Base-by-base conservation (phyloP, 2,113 vertebrate genomes). In the Lethenteron reissneri region DNA sequence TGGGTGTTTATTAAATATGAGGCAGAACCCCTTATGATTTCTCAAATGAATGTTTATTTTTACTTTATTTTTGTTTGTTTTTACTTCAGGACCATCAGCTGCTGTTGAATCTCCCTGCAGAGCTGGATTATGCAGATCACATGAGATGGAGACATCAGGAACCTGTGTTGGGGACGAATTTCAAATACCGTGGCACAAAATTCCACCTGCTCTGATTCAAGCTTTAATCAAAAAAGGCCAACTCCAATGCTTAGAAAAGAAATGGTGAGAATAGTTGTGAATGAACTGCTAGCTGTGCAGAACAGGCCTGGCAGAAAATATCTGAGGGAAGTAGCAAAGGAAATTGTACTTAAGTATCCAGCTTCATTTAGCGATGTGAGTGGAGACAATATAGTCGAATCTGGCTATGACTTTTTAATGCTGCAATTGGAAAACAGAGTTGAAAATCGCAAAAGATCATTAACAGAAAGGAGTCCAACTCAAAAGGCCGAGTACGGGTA, bases 391-490 rank as follows among this genome's bases (percentile, higher is more conserved):
- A 64, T 17, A 14, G 57, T 74, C 58, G 59, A 68, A 41, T 62
- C 60, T 13, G 56, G 60, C 69, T 70, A 74, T 68, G 73, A 72
- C 62, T 19, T 41, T 72, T 59, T 72, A 70, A 70, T 70, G 69
- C 17, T 74, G 70, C 70, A 74, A 70, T 9, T 71, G n/a, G 73
- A 72, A 73, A 72, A 72, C 72, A 70, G 19, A 72, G 62, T 72
- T 70, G 64, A 72, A 70, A 72, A 72, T 72, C 9, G 62, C 69
- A 14, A 3, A 2, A 70, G 72, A 21, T 15, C 19, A 25, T 62
- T 57, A 12, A 70, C 69, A 10, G 12, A 12, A 3, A 15, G 57
- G 21, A 21, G 21, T 21, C 21, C 21, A 21, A 21, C 21, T 21
- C 21, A 21, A 21, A 21, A 21, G 21, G 21, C 21, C 21, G 21